Evolutionary conservation across 1,140 invertebrate species (phyloP).

Genomic region (Theocolax elegans): DNA sequence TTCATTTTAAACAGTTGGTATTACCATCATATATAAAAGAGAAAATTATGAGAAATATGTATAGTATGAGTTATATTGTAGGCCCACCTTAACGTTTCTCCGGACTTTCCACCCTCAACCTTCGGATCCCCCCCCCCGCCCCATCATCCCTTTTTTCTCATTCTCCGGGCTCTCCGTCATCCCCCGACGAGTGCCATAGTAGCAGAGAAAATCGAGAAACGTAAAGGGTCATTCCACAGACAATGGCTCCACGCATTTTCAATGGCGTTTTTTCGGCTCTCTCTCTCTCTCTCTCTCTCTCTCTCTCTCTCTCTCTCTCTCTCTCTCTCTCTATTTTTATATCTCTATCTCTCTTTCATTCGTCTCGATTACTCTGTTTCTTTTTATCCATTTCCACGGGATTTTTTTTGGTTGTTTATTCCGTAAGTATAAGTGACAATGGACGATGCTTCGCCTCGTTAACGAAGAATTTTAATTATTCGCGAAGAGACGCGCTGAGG

Average conservation of each 20-base stretch:
- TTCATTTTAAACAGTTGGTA: too few relatives aligned
- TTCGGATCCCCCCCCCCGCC: not conserved
- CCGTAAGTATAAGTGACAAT: not conserved
- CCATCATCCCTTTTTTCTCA: not conserved
- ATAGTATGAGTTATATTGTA: too few relatives aligned
- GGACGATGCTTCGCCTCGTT: too few relatives aligned
- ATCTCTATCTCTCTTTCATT: not conserved
- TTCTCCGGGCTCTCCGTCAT: not conserved
- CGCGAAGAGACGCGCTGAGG: too few relatives aligned
- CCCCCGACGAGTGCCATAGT: not conserved
- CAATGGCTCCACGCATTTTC: slow-evolving; percentile 1
- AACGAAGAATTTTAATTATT: too few relatives aligned
- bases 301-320: not conserved
- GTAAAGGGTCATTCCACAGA: not conserved
- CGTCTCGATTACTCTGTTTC: not conserved
- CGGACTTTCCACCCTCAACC: not conserved
- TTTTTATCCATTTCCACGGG: not conserved
- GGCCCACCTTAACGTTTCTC: too few relatives aligned
- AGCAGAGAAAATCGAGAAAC: not conserved
- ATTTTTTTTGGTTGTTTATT: too few relatives aligned
- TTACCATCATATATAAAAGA: too few relatives aligned
- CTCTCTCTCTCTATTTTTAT: not conserved
- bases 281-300: not conserved
- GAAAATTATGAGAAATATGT: too few relatives aligned
- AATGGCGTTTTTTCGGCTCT: not conserved